A percentile compares a stretch with the other conserved stretches of the same genome.
Evolutionary conservation across 2,888 invertebrate genomes (phyloP).

Genomic region (Polymixis flavicincta): DNA sequence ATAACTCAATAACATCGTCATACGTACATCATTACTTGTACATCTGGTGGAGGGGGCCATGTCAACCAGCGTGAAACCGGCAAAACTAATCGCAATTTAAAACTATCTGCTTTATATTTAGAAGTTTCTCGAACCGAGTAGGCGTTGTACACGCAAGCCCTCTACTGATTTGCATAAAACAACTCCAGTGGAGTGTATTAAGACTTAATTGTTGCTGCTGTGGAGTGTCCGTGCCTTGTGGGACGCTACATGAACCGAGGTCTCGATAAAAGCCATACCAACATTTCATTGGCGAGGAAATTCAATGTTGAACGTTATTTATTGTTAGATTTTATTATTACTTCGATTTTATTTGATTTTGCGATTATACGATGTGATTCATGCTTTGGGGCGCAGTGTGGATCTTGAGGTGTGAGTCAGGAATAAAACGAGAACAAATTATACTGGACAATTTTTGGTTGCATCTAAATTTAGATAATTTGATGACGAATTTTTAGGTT

Average conservation of each 20-base stretch:
- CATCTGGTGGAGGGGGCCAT: conserved; percentile 26
- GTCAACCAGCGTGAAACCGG: conserved; percentile 61
- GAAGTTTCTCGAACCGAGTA: conserved; percentile 76
- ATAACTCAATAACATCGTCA: conserved; percentile 48
- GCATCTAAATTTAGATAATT: background rate
- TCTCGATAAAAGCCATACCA: conserved; percentile 82
- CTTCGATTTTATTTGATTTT: conserved; percentile 59
- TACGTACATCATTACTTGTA: conserved; percentile 42
- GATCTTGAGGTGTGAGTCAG: background rate
- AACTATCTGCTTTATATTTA: conserved; percentile 79
- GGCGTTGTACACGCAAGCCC: conserved; percentile 88
- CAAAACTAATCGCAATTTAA: conserved; percentile 71
- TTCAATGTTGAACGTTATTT: conserved; percentile 65
- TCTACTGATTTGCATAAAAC: conserved; percentile 89
- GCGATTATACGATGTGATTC: conserved; percentile 31
- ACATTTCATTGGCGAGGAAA: conserved; percentile 80
- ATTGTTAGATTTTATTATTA: conserved; percentile 67
- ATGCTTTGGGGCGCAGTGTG: background rate
- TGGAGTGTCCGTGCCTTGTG: conserved; percentile 69
- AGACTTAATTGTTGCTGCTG: conserved; percentile 88
- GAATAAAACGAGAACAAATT: background rate
- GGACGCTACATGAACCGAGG: conserved; percentile 83
- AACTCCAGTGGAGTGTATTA: conserved; percentile 88
- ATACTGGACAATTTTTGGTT: background rate
- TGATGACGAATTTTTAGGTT: background rate